A percentile compares a stretch with the other conserved stretches of the same genome.
These are phyloP conservation scores for Himantopus leucocephalus DNA, from an alignment of 2,113 vertebrate species.

Conservation along the genomic window DNA sequence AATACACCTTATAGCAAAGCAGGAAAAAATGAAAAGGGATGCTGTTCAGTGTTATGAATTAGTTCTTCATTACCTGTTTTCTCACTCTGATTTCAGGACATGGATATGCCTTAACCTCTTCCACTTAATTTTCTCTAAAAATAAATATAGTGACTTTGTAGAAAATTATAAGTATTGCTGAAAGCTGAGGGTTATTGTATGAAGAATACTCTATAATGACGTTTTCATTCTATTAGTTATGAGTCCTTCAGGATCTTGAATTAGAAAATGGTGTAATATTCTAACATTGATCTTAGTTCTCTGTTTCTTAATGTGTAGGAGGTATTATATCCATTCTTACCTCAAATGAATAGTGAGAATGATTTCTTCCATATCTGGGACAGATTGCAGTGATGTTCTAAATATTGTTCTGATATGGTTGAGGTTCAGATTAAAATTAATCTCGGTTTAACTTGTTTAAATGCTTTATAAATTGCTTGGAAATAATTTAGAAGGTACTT, in stretches of 20 bases:
- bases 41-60: not conserved
- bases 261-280: not conserved
- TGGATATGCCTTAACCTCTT: not conserved
- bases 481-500: not conserved
- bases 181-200: not conserved
- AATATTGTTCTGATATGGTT: not conserved
- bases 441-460: not conserved
- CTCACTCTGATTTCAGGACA: not conserved
- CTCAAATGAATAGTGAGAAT: not conserved
- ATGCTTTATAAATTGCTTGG: not conserved
- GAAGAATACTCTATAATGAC: rapidly evolving
- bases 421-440: not conserved
- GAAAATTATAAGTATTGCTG: not conserved
- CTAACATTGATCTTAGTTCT: not conserved
- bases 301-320: not conserved
- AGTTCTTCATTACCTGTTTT: not conserved
- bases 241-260: not conserved
- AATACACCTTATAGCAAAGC: not conserved
- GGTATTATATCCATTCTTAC: not conserved
- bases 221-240: not conserved
- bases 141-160: not conserved
- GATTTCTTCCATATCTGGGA: not conserved
- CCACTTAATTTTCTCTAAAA: not conserved
- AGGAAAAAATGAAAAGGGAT: not conserved
- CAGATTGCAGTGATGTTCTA: not conserved